Percentiles rank a stretch among this genome's conserved stretches.
phyloP scores from a whole-genome alignment of 2,113 vertebrate genomes.

The Sylvicapra grimmia region DNA sequence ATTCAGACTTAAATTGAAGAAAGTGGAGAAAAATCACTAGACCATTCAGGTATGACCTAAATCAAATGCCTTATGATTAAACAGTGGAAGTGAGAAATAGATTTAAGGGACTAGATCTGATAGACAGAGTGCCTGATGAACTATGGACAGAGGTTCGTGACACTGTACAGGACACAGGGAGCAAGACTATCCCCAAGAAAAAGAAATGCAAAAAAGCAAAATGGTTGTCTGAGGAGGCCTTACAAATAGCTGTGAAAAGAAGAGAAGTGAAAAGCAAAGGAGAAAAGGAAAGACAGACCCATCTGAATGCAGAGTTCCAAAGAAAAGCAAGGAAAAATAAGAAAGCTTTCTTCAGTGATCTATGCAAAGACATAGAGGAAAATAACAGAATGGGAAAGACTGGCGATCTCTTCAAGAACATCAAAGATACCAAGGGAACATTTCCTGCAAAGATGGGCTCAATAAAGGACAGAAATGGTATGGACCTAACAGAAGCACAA shows the following conservation, averaged over 20 bases:
- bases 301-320: not conserved
- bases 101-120: not conserved
- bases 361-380: not conserved
- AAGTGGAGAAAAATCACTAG: not conserved
- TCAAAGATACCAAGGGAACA: not conserved
- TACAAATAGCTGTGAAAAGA: not conserved
- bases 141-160: not conserved
- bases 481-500: not conserved
- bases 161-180: not conserved
- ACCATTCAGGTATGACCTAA: not conserved
- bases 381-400: not conserved
- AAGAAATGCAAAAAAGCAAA: not conserved
- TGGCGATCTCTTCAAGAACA: not conserved
- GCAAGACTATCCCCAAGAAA: not conserved
- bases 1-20: not conserved
- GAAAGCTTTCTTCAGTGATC: not conserved
- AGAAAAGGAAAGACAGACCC: not conserved
- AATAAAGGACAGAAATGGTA: not conserved
- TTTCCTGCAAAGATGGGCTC: not conserved
- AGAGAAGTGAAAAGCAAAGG: not conserved
- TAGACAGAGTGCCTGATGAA: not conserved
- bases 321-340: not conserved
- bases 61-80: not conserved
- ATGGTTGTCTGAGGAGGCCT: not conserved
- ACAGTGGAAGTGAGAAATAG: not conserved